A percentile compares a stretch with the other conserved stretches of the same genome.
Evolutionary conservation across 2,888 invertebrate genomes (phyloP).

Genomic region (Eurois occulta): DNA sequence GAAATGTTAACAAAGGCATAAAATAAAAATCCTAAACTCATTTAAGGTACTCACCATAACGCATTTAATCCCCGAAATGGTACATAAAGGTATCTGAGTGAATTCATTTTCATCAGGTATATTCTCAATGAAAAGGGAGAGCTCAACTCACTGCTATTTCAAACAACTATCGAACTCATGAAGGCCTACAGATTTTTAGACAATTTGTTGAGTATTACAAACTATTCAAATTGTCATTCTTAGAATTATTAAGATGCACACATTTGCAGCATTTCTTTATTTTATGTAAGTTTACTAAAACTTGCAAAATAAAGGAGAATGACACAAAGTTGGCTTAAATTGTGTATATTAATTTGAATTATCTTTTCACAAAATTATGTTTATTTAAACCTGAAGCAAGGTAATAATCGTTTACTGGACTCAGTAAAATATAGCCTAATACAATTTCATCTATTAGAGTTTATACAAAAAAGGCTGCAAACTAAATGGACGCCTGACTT

Average conservation of each 20-base stretch:
- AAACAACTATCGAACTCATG: not conserved
- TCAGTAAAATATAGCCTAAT: too few species aligned
- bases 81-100: not conserved
- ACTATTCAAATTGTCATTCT: not conserved
- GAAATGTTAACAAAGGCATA: slow-evolving; percentile 7
- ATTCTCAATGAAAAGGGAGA: not conserved
- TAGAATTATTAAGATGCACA: too few species aligned
- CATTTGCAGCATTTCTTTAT: not conserved
- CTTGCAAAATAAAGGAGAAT: not conserved
- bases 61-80: not conserved
- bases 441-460: too few species aligned
- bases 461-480: too few species aligned
- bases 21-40: not conserved
- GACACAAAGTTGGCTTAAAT: too few species aligned
- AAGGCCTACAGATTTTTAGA: not conserved
- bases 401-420: too few species aligned
- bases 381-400: too few species aligned
- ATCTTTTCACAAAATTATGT: too few species aligned
- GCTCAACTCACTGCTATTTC: not conserved
- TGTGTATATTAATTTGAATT: too few species aligned
- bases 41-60: not conserved
- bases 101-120: not conserved
- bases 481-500: too few species aligned
- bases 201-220: not conserved
- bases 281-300: too few species aligned